Evolutionary conservation across 1,140 invertebrate species (phyloP).

Genomic region (Odontomachus brunneus): DNA sequence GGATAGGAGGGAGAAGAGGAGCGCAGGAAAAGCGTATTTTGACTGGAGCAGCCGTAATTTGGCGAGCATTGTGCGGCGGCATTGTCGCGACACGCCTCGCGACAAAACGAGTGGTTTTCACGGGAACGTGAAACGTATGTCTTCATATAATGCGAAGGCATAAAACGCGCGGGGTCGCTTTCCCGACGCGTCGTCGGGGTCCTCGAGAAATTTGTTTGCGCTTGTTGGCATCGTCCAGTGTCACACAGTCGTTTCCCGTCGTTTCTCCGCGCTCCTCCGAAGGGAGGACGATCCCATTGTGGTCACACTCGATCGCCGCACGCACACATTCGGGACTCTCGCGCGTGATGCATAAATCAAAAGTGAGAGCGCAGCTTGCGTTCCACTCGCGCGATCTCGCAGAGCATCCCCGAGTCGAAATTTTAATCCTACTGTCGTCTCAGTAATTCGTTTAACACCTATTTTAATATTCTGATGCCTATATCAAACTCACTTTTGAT

Average conservation of each 20-base stretch:
- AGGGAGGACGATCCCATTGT: conserved; percentile 47
- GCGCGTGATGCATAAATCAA: conserved; percentile 47
- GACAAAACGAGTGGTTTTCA: conserved; percentile 59
- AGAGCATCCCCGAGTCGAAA: too few species aligned
- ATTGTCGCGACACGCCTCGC: conserved; percentile 75
- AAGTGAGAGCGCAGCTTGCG: conserved; percentile 21
- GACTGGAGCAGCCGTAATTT: conserved; percentile 83
- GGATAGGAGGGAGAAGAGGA: conserved; percentile 4
- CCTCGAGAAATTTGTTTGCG: conserved; percentile 76
- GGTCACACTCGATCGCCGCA: conserved; percentile 28
- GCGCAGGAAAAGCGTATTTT: conserved; percentile 78
- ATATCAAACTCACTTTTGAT: too few species aligned
- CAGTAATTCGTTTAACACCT: too few species aligned
- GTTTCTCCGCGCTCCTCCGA: conserved; percentile 9
- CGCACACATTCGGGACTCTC: conserved; percentile 24
- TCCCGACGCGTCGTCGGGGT: conserved; percentile 20
- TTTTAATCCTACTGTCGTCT: too few species aligned
- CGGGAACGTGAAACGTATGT: conserved; percentile 39
- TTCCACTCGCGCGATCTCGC: neutral
- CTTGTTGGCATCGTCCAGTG: conserved; percentile 67
- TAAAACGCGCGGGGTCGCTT: conserved; percentile 21
- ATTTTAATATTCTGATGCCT: too few species aligned
- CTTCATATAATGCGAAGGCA: conserved; percentile 38
- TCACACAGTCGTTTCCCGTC: conserved; percentile 56
- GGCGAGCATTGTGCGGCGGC: conserved; percentile 77